Evolutionary conservation across 2,797 vertebrate species (phyloP).

Genomic region (Leptodactylus fallax): DNA sequence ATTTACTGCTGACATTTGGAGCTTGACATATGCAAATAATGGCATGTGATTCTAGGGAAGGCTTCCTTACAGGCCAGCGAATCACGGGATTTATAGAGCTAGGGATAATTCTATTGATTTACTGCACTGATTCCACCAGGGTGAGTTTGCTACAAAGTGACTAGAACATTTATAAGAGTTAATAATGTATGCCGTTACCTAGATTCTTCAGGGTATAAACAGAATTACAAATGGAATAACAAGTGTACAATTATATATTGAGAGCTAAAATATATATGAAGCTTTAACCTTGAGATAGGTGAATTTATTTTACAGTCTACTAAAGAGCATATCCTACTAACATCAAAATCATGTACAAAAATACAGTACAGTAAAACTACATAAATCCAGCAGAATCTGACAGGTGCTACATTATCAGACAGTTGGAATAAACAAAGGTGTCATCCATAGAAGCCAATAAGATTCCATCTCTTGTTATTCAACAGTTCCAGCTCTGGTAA

Average conservation of each 20-base stretch:
- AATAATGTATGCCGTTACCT: constrained; percentile 15
- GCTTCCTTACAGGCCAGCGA: neutral
- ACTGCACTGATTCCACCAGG: neutral
- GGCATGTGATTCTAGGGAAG: neutral
- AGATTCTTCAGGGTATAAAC: neutral
- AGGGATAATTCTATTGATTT: constrained; percentile 21
- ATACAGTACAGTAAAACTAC: neutral
- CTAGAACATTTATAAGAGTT: neutral
- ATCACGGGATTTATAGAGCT: constrained; percentile 2
- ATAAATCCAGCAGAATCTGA: neutral
- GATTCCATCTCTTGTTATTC: too few relatives aligned
- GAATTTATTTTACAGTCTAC: neutral
- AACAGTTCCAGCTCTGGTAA: too few relatives aligned
- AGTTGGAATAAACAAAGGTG: too few relatives aligned
- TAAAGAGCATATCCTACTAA: neutral
- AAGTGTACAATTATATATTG: neutral
- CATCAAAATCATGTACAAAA: neutral
- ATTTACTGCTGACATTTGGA: constrained; percentile 15
- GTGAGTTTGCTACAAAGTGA: neutral
- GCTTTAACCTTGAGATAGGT: neutral
- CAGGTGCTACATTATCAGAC: neutral
- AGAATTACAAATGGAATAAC: neutral
- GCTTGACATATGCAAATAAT: constrained; percentile 11
- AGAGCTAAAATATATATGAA: neutral
- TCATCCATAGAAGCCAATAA: too few relatives aligned